Percentiles rank a stretch among this genome's conserved stretches.
Evolutionary conservation across 2,888 invertebrate genomes (phyloP).

Genomic region (Drosophila emarginata): DNA sequence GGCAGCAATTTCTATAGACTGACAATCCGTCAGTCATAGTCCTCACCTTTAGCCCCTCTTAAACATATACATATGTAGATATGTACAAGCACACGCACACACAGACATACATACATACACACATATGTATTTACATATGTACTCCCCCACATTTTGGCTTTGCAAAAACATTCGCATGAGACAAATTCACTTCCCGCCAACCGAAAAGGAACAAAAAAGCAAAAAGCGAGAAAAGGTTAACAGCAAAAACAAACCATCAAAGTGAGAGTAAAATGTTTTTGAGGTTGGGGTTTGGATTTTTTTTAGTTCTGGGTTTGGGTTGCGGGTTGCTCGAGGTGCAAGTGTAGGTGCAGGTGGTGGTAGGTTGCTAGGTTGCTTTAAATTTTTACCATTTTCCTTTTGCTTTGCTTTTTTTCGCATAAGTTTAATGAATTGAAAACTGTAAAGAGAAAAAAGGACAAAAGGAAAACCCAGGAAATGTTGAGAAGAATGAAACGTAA

Average conservation of each 20-base stretch:
- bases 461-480: slow-evolving; percentile 14
- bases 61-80: slow-evolving; percentile 28
- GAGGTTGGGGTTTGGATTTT: neutral
- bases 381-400: slow-evolving; percentile 34
- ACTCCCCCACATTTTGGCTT: slow-evolving; percentile 34
- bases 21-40: slow-evolving; percentile 27
- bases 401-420: slow-evolving; percentile 29
- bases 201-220: slow-evolving; percentile 28
- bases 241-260: slow-evolving; percentile 44
- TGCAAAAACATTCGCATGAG: slow-evolving; percentile 49
- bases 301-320: no score
- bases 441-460: neutral
- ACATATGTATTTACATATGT: slow-evolving; percentile 9
- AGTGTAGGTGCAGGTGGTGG: neutral
- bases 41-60: slow-evolving; percentile 42
- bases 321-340: no score
- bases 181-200: slow-evolving; percentile 70
- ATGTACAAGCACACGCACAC: slow-evolving; percentile 2
- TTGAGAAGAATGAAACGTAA: slow-evolving; percentile 8
- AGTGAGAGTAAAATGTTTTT: slow-evolving; percentile 41
- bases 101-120: neutral
- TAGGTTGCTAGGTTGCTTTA: slow-evolving; percentile 13
- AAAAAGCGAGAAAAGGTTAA: slow-evolving; percentile 59
- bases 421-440: slow-evolving; percentile 28
- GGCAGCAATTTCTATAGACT: slow-evolving; percentile 48